Evolutionary conservation across 2,113 vertebrate species (phyloP).

Genomic region (Entelurus aequoreus): DNA sequence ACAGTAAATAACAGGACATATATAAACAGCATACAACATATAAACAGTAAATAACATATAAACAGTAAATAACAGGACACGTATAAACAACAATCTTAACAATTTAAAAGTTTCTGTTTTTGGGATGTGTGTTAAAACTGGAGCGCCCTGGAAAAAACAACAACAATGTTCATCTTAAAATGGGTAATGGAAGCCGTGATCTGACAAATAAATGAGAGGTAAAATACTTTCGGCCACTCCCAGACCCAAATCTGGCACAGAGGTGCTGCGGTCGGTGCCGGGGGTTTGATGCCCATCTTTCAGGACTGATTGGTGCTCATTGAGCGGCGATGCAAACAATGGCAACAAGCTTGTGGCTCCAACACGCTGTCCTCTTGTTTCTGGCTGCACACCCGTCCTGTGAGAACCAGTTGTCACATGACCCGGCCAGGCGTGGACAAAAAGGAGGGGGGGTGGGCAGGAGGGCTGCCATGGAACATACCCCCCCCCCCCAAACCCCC

Average conservation of each 20-base stretch:
- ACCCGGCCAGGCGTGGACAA: slow-evolving; percentile 34
- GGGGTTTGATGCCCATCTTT: slow-evolving; percentile 53
- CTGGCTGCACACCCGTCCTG: slow-evolving; percentile 43
- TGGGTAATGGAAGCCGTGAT: too few species aligned
- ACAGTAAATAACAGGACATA: too few species aligned
- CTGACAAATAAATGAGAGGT: slow-evolving; percentile 44
- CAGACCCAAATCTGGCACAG: slow-evolving; percentile 39
- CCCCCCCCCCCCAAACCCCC: slow-evolving; percentile 28
- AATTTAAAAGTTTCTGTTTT: neutral
- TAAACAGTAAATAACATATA: too few species aligned
- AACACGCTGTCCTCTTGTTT: slow-evolving; percentile 61
- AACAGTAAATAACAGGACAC: too few species aligned
- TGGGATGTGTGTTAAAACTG: neutral
- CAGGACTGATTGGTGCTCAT: slow-evolving; percentile 58
- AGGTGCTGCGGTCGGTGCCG: slow-evolving; percentile 31
- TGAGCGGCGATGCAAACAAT: slow-evolving; percentile 61
- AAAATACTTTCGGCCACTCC: slow-evolving; percentile 33
- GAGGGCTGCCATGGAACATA: neutral
- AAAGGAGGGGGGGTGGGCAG: neutral
- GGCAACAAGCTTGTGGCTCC: slow-evolving; percentile 54
- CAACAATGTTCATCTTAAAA: too few species aligned
- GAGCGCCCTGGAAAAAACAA: too few species aligned
- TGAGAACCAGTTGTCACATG: slow-evolving; percentile 64
- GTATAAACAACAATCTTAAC: too few species aligned
- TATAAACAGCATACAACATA: too few species aligned